Evolutionary conservation across 2,797 vertebrate genomes (phyloP).

Genomic region (Aphelocoma californica): DNA sequence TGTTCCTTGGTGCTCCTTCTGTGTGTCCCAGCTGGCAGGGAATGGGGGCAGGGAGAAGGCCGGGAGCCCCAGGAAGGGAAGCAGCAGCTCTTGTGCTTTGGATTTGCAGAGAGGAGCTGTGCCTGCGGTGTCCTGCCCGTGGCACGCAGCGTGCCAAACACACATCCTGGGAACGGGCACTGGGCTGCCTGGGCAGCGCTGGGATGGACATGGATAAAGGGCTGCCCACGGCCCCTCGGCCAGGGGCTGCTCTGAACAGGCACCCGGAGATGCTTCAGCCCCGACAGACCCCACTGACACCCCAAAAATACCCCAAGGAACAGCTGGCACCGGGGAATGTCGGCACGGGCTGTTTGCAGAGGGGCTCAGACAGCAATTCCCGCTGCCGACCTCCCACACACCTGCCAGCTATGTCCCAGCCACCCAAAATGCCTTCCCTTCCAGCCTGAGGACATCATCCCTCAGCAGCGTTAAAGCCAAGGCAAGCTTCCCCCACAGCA

Average conservation of each 20-base stretch:
- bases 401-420: no score
- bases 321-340: background rate
- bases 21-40: slow-evolving; percentile 11
- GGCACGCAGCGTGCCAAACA: slow-evolving; percentile 84
- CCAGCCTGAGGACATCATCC: no score
- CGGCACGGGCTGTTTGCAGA: background rate
- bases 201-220: background rate
- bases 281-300: no score
- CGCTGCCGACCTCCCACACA: no score
- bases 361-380: no score
- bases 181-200: fast-evolving
- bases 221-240: background rate
- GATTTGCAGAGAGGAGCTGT: slow-evolving; percentile 45
- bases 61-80: slow-evolving; percentile 84
- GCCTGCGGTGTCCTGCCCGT: background rate
- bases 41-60: background rate
- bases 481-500: no score
- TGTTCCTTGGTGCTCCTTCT: slow-evolving; percentile 72
- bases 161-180: fast-evolving
- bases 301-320: background rate
- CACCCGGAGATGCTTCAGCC: background rate
- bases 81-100: slow-evolving; percentile 87
- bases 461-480: no score
- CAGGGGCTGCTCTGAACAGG: background rate
- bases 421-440: no score